Percentiles rank a stretch among this genome's conserved stretches.
These are phyloP conservation scores for Cerastoderma edule DNA, from an alignment of 2,888 invertebrate species.

Conservation along the genomic window DNA sequence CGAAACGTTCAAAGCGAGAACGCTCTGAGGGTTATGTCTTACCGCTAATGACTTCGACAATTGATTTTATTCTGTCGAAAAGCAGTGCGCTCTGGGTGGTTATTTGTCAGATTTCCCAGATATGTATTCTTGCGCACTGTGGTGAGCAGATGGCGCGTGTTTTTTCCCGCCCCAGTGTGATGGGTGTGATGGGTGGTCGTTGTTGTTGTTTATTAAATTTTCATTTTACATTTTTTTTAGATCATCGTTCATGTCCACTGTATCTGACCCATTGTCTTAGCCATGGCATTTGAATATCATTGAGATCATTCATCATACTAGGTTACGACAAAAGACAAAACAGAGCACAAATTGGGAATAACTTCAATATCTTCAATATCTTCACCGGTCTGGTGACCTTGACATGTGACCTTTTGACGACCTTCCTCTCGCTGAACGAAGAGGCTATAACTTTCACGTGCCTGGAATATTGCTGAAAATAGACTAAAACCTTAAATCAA, in stretches of 20 bases:
- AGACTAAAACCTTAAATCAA: too few relatives aligned
- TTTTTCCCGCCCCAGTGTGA: not conserved
- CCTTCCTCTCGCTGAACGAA: too few relatives aligned
- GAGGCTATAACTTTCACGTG: too few relatives aligned
- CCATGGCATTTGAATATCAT: not conserved
- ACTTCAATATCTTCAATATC: too few relatives aligned
- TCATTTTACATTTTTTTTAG: not conserved
- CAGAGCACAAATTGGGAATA: too few relatives aligned
- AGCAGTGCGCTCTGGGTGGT: conserved; percentile 21
- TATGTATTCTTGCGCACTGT: conserved; percentile 18
- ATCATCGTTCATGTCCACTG: not conserved
- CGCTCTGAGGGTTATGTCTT: conserved; percentile 15
- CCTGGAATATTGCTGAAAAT: too few relatives aligned
- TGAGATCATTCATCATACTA: not conserved
- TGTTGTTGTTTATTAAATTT: conserved; percentile 4
- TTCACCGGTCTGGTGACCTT: too few relatives aligned
- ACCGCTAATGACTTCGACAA: conserved; percentile 19
- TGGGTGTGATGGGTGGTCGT: not conserved
- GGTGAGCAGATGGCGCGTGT: not conserved
- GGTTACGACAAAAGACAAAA: too few relatives aligned
- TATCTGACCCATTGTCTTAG: not conserved
- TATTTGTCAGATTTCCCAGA: conserved; percentile 20
- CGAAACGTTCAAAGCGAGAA: too few relatives aligned
- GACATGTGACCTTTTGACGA: too few relatives aligned
- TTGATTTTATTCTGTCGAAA: conserved; percentile 17